Evolutionary conservation across 2,113 vertebrate genomes (phyloP).

Genomic region (Rhegmatorhina hoffmannsi): DNA sequence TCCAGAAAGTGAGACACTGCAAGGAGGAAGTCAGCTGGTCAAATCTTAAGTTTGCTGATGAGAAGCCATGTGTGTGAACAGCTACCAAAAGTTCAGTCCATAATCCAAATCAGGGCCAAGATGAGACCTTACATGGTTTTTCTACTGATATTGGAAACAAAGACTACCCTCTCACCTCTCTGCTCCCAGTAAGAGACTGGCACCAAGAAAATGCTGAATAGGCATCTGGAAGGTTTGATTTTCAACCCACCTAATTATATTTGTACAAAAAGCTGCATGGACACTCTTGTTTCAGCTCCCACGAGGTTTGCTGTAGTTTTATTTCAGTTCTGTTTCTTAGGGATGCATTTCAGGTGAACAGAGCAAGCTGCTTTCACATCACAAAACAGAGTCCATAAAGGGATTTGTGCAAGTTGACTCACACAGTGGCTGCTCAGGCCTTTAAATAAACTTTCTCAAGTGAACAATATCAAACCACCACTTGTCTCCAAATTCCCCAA

Average conservation of each 20-base stretch:
- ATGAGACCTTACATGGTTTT: background rate
- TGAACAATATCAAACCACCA: background rate
- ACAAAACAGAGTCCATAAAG: conserved; percentile 14
- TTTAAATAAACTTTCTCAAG: conserved; percentile 28
- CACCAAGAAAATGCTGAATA: background rate
- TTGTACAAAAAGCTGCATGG: background rate
- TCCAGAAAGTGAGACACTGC: background rate
- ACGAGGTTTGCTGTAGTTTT: background rate
- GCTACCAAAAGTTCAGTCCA: background rate
- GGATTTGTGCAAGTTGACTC: conserved; percentile 31
- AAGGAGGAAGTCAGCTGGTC: background rate
- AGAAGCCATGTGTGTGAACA: background rate
- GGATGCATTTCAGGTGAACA: background rate
- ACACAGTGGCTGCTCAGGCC: background rate
- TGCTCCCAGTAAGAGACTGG: background rate
- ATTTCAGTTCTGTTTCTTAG: background rate
- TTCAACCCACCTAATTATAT: background rate
- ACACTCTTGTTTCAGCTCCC: background rate
- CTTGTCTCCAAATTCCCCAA: background rate
- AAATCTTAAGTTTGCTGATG: background rate
- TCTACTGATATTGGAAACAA: background rate
- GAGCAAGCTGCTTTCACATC: conserved; percentile 5
- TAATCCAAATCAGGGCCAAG: background rate
- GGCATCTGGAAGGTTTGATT: background rate
- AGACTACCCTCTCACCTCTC: background rate